Conservation (phyloP, 2,888 invertebrate species). For the Lumbricus terrestris region DNA sequence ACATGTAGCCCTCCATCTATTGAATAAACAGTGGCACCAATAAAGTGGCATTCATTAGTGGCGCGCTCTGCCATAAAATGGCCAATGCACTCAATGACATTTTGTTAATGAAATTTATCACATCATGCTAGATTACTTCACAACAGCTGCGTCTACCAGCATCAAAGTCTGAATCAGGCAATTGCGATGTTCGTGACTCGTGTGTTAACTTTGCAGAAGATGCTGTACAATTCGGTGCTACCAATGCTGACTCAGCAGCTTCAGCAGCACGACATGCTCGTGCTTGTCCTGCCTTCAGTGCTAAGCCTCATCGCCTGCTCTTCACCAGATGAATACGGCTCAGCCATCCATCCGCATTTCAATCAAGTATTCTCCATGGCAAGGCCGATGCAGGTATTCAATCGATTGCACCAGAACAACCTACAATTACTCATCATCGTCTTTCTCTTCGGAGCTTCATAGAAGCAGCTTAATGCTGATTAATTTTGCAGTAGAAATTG, state of each 20-base stretch:
- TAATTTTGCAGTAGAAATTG: too few species aligned
- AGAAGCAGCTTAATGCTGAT: too few species aligned
- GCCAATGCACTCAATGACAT: too few species aligned
- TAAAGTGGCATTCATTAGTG: too few species aligned
- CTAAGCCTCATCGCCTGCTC: slow-evolving; percentile 35
- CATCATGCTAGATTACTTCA: neutral
- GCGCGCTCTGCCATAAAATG: too few species aligned
- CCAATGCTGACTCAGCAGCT: slow-evolving; percentile 72
- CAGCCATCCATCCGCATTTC: slow-evolving; percentile 75
- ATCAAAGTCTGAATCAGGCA: neutral
- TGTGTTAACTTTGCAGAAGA: slow-evolving; percentile 70
- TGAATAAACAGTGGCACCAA: too few species aligned
- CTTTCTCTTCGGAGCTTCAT: too few species aligned
- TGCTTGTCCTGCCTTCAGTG: slow-evolving; percentile 62
- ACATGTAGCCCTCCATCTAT: too few species aligned
- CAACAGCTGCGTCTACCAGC: neutral
- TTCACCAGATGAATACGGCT: slow-evolving; percentile 45
- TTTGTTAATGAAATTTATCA: too few species aligned
- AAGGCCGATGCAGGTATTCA: slow-evolving; percentile 69
- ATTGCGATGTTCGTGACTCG: neutral
- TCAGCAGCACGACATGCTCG: slow-evolving; percentile 79
- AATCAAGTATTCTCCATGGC: slow-evolving; percentile 55
- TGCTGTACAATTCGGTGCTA: slow-evolving; percentile 92
- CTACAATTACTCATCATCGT: too few species aligned
- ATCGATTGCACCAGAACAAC: neutral